These are phyloP conservation scores for Tachuris rubrigastra DNA, from an alignment of 2,113 vertebrate genomes.

Conservation along the genomic window DNA sequence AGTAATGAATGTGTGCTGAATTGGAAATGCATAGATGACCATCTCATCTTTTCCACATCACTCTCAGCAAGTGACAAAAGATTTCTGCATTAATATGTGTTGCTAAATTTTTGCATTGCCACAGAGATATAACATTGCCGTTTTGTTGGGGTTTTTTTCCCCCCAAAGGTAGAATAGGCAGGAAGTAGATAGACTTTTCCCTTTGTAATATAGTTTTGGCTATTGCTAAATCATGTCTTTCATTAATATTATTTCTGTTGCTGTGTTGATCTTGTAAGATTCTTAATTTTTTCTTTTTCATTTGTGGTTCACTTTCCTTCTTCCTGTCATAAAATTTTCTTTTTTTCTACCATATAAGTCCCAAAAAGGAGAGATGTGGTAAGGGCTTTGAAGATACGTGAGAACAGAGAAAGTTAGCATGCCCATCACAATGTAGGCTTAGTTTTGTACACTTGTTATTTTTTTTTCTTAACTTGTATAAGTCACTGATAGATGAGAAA, in stretches of 20 bases:
- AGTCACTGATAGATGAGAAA: neutral
- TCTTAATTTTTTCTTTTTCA: neutral
- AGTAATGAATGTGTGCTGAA: neutral
- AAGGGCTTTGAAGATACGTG: neutral
- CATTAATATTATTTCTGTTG: neutral
- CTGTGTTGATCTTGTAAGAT: neutral
- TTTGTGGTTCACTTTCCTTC: neutral
- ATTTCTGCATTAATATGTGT: neutral
- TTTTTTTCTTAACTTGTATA: neutral
- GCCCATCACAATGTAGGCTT: fast-evolving
- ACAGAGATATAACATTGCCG: neutral
- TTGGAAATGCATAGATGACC: neutral
- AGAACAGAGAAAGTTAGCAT: neutral
- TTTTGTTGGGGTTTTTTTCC: neutral
- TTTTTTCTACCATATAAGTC: neutral
- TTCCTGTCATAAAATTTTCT: neutral
- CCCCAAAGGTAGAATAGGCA: neutral
- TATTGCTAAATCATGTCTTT: neutral
- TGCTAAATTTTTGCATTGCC: neutral
- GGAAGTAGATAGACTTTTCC: neutral
- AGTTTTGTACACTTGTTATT: neutral
- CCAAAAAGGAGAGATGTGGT: neutral
- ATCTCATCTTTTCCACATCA: neutral
- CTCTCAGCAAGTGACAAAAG: neutral
- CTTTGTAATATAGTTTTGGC: neutral